Evolutionary conservation across 2,888 invertebrate species (phyloP), one percentile per base, ranked within the genome.

Genomic region (Diachrysia chrysitis): DNA sequence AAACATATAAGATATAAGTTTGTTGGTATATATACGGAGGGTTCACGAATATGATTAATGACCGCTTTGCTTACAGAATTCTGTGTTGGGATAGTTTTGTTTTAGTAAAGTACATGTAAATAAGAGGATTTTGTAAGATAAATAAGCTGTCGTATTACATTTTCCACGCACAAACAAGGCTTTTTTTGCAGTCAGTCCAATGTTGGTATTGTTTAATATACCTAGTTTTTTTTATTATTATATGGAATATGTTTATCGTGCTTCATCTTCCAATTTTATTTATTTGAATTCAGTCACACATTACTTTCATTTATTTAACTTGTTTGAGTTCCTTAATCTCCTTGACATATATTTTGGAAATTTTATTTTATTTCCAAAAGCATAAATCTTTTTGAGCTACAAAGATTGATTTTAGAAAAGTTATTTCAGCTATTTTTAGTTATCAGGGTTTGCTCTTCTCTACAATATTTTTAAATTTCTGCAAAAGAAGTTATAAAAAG

Each of bases 391-490:
- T 51, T 29, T 42, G n/a, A 32, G 32, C 42, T 58, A 46, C 37
- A 71, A 55, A 67, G 6, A 72, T 72, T 66, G 51, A 67, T 72
- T 72, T 53, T 55, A 62, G 66, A 66, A 62, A 51, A n/a, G 48
- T 35, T 35, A 12, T 35, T 14, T 4, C 4, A 16, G 2, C 16
- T 37, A 37, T 37, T 37, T 37, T 10, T 37, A 0, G 37, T 14
- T 37, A 37, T 32, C 32, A 6, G 1, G 32, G 14, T 37, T 37
- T 37, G 5, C 4, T 37, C 16, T 37, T 37, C 16, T 37, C 16
- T 16, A 16, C 0, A 14, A 37, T 3, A 4, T 1, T 37, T 12
- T 16, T 16, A 37, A 37, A 37, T 2, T 37, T 16, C 37, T 37
- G 1, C 2, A 14, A 3, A 37, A 4, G 16, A 37, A 37, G 16